A percentile compares a stretch with the other conserved stretches of the same genome.
Conservation (phyloP, 2,888 invertebrate species). For the Epinotia ramella region DNA sequence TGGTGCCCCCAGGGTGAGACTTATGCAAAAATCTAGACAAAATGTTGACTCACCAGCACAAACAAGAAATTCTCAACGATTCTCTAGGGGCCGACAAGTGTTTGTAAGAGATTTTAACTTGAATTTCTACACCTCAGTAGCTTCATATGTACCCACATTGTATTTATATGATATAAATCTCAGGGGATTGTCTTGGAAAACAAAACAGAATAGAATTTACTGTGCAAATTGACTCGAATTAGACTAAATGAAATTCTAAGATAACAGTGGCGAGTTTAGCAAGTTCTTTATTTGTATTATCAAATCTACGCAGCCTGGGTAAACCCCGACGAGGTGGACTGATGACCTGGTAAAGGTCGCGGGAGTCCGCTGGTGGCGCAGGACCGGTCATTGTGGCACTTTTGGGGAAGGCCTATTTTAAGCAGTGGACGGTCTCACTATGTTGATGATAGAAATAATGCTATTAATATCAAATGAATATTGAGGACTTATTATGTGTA, state of each 20-base stretch:
- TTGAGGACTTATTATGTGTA: no score
- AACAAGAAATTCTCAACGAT: background rate
- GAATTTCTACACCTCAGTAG: slow-evolving; percentile 10
- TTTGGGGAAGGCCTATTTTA: no score
- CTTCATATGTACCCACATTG: background rate
- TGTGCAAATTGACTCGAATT: background rate
- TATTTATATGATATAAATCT: slow-evolving; percentile 15
- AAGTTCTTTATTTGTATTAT: no score
- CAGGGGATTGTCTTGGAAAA: slow-evolving; percentile 9
- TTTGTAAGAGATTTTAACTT: slow-evolving; percentile 32
- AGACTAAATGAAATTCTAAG: background rate
- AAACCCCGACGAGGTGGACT: no score
- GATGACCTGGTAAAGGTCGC: no score
- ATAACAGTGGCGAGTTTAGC: no score
- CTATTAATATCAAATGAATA: no score
- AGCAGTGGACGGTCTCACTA: no score
- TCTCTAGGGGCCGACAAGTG: slow-evolving; percentile 17
- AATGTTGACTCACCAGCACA: slow-evolving; percentile 8
- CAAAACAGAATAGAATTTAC: background rate
- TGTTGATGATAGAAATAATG: no score
- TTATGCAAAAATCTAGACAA: slow-evolving; percentile 27
- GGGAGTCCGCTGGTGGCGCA: no score
- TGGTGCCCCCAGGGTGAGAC: background rate
- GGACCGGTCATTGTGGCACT: no score
- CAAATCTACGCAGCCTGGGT: no score